Conservation (phyloP, 2,888 invertebrate species). For the Minunthozetes semirufus region DNA sequence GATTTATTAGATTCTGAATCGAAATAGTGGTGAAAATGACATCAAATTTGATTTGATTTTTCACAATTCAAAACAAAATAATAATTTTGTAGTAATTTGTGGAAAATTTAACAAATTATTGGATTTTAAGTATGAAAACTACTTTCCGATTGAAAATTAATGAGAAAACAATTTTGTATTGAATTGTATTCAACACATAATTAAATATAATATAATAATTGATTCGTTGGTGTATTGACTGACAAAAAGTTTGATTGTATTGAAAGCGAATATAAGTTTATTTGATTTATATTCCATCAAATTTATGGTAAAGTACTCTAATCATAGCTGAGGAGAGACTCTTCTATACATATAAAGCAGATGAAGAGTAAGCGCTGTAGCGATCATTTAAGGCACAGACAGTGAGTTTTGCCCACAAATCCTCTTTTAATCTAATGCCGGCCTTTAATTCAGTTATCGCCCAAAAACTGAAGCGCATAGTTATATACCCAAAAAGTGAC, state of each 20-base stretch:
- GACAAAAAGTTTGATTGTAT: neutral
- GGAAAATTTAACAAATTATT: neutral
- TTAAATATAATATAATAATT: slow-evolving; percentile 9
- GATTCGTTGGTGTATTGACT: neutral
- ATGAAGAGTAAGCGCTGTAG: slow-evolving; percentile 10
- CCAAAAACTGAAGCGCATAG: slow-evolving; percentile 12
- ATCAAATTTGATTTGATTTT: no score
- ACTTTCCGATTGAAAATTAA: neutral
- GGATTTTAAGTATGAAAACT: neutral
- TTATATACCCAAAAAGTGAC: neutral
- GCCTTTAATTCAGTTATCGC: slow-evolving; percentile 34
- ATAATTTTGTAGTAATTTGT: neutral
- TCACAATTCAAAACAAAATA: no score
- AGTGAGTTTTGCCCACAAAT: slow-evolving; percentile 28
- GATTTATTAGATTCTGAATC: no score
- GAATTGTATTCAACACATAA: neutral
- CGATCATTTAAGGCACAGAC: slow-evolving; percentile 10
- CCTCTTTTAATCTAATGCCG: slow-evolving; percentile 26
- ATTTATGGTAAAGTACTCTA: slow-evolving; percentile 30
- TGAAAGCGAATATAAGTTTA: neutral
- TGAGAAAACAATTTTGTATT: slow-evolving; percentile 2
- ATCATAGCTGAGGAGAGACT: neutral
- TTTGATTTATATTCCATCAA: slow-evolving; percentile 26
- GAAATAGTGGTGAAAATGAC: no score
- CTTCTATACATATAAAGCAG: neutral